These are phyloP conservation scores for Amphilophus citrinellus DNA, from an alignment of 2,113 vertebrate species.

Conservation along the genomic window DNA sequence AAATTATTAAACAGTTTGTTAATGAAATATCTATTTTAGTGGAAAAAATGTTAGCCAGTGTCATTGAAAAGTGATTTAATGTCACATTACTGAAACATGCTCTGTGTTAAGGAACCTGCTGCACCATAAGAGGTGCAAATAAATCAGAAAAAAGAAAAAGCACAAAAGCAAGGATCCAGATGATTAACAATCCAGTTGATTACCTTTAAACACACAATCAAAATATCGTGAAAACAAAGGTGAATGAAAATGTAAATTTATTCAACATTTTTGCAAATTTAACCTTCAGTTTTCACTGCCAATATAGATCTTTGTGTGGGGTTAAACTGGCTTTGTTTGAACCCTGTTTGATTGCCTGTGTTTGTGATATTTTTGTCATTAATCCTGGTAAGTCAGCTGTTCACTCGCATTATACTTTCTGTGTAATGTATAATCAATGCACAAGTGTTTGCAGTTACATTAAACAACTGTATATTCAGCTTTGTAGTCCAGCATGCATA, in stretches of 20 bases:
- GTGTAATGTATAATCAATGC: neutral
- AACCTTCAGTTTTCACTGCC: neutral
- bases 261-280: neutral
- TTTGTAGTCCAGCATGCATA: neutral
- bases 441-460: neutral
- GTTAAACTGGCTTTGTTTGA: slow-evolving; percentile 2
- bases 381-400: neutral
- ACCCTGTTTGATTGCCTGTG: slow-evolving; percentile 11
- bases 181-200: neutral
- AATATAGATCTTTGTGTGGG: neutral
- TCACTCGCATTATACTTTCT: neutral
- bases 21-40: neutral
- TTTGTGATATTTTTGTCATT: neutral
- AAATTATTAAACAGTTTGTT: neutral
- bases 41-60: neutral
- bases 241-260: neutral
- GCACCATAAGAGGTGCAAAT: neutral
- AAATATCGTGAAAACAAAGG: neutral
- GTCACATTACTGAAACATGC: neutral
- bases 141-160: neutral
- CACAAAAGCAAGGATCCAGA: neutral
- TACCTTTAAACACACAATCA: neutral
- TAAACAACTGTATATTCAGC: neutral
- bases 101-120: too few species aligned
- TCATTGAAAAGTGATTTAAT: neutral